Evolutionary conservation across 2,113 vertebrate genomes (phyloP).

Genomic region (Sander vitreus): DNA sequence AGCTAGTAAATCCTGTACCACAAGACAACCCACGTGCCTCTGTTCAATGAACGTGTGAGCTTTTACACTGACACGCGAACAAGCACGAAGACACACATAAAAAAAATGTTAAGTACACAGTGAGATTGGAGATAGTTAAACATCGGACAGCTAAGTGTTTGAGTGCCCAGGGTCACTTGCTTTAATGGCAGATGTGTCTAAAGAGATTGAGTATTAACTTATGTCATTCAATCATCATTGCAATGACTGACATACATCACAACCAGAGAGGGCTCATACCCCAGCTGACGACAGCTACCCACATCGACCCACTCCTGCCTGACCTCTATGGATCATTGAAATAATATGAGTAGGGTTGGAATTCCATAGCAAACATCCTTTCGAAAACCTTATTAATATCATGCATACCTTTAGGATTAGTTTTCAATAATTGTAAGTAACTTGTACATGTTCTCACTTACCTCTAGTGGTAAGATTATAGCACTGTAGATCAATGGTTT

Average conservation of each 20-base stretch:
- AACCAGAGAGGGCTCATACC: neutral
- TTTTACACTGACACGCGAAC: constrained; percentile 14
- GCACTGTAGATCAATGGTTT: neutral
- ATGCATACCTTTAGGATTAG: neutral
- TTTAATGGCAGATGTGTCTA: neutral
- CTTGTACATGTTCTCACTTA: neutral
- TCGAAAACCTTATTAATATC: neutral
- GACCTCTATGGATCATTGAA: neutral
- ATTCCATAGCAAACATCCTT: neutral
- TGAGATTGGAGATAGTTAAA: constrained; percentile 5
- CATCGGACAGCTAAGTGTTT: neutral
- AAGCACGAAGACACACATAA: constrained; percentile 9
- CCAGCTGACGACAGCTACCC: neutral
- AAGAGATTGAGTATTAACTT: neutral
- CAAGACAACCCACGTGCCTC: constrained; percentile 63
- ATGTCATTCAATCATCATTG: neutral
- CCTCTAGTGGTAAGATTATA: neutral
- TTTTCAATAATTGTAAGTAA: neutral
- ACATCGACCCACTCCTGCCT: neutral
- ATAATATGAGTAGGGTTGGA: neutral
- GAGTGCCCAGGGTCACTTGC: neutral
- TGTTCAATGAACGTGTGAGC: constrained; percentile 50
- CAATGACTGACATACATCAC: neutral
- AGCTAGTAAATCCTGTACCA: constrained; percentile 69
- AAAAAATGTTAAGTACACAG: neutral